These are phyloP conservation scores for Panorpa germanica DNA, from an alignment of 2,888 invertebrate species.

Conservation along the genomic window DNA sequence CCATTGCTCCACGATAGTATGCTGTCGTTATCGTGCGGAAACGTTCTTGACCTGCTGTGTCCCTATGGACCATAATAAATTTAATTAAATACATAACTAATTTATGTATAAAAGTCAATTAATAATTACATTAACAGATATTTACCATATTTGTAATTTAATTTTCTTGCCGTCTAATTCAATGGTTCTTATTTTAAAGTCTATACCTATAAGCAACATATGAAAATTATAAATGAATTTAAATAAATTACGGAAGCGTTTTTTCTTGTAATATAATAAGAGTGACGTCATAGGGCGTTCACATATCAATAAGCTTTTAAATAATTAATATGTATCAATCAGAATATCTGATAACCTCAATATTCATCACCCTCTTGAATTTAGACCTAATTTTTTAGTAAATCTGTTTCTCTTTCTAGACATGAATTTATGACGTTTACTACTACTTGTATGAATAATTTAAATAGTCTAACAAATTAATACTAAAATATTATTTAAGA, in stretches of 20 bases:
- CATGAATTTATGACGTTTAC: too few species aligned
- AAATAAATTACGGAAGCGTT: neutral
- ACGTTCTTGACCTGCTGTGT: constrained; percentile 96
- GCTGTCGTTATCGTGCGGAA: constrained; percentile 98
- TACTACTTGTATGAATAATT: too few species aligned
- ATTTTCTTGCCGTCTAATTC: constrained; percentile 97
- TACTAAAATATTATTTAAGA: too few species aligned
- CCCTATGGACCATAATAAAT: constrained; percentile 39
- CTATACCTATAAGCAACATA: constrained; percentile 62
- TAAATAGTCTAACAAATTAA: too few species aligned
- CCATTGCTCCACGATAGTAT: constrained; percentile 99
- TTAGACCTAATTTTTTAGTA: too few species aligned
- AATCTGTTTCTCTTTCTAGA: too few species aligned
- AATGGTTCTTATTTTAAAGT: constrained; percentile 98
- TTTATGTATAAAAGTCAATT: constrained; percentile 10
- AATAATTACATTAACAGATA: constrained; percentile 13
- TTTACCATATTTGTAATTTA: constrained; percentile 96
- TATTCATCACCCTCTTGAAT: too few species aligned
- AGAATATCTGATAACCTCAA: too few species aligned
- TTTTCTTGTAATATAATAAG: too few species aligned
- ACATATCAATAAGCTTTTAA: too few species aligned
- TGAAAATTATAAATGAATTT: constrained; percentile 5
- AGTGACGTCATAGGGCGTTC: too few species aligned
- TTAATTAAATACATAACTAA: constrained; percentile 5
- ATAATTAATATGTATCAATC: too few species aligned